Evolutionary conservation across 2,113 vertebrate genomes (phyloP), one percentile per base, ranked within the genome.

Genomic region (Brachyhypopomus gauderio): DNA sequence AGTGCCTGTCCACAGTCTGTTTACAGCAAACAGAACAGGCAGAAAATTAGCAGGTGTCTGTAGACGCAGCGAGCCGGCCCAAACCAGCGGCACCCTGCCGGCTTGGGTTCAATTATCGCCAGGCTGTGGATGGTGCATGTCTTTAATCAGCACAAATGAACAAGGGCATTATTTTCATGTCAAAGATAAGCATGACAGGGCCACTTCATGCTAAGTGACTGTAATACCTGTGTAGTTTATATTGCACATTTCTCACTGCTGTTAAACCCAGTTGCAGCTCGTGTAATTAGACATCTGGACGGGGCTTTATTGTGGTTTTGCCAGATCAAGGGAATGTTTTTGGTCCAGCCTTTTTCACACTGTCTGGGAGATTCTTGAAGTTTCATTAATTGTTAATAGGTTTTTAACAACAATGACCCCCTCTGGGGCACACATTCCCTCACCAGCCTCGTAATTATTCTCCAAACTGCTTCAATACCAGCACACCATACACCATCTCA

Each of bases 41-140:
- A 72, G 75, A 87, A 93, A 93, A 93, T 93, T 92, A 93, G 92
- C 92, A 92, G 89, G 91, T 94, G 93, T 92, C 86, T 89, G 87
- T 89, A 79, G 88, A 90, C 83, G 86, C 84, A 85, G 86, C 79
- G 83, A 88, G 80, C 84, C 84, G 20, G 69, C 75, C 85, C 80
- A 77, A 87, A 55, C 75, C 86, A 77, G 77, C 75, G 88, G 89
- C 90, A 89, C 91, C 87, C 90, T 79, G 75, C 76, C 48, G 76
- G 76, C 64, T 84, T 25, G 69, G 59, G 74, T 34, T 34, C 77
- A 84, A 77, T 84, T 73, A 81, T 64, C 73, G 22, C 63, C 22
- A 56, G 67, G 72, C 64, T 67, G 38, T 22, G 60, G 11, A 25
- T 58, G 30, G 74, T 56, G 41, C 22, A 66, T 71, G 76, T 72